These are phyloP conservation scores for Maccullochella peelii DNA, from an alignment of 2,113 vertebrate genomes.

Conservation along the genomic window DNA sequence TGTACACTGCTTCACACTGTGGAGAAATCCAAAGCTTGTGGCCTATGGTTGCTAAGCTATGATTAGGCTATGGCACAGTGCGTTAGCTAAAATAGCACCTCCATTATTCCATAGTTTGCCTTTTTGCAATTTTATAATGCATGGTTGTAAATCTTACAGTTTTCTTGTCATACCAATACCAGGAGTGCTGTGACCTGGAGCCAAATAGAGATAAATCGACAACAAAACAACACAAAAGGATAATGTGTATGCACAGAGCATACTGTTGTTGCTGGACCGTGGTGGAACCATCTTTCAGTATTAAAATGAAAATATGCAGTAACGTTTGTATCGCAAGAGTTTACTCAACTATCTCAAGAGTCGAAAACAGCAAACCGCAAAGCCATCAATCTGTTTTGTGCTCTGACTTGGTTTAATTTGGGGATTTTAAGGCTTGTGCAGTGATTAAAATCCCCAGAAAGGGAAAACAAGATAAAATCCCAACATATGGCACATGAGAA, in stretches of 20 bases:
- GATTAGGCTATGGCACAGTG: neutral
- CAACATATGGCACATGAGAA: neutral
- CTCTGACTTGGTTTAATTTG: conserved; percentile 22
- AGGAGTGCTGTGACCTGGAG: neutral
- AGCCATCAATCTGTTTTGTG: conserved; percentile 12
- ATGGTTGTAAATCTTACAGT: neutral
- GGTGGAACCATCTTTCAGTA: neutral
- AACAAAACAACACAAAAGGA: neutral
- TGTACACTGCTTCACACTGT: no score
- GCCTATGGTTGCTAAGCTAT: neutral
- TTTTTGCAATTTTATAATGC: neutral
- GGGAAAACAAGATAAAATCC: neutral
- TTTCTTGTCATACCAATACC: neutral
- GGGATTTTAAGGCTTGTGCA: neutral
- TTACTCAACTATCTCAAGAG: conserved; percentile 8
- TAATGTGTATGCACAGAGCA: neutral
- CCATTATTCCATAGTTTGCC: neutral
- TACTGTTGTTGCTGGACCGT: no score
- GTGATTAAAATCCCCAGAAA: conserved; percentile 19
- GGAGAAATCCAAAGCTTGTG: no score
- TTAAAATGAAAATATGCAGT: conserved; percentile 20
- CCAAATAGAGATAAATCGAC: neutral
- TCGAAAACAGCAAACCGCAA: neutral
- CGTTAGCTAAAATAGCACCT: neutral
- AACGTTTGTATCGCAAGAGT: neutral